A percentile compares a stretch with the other conserved stretches of the same genome.
Evolutionary conservation across 2,797 vertebrate species (phyloP).

Genomic region (Gallinago stenura): DNA sequence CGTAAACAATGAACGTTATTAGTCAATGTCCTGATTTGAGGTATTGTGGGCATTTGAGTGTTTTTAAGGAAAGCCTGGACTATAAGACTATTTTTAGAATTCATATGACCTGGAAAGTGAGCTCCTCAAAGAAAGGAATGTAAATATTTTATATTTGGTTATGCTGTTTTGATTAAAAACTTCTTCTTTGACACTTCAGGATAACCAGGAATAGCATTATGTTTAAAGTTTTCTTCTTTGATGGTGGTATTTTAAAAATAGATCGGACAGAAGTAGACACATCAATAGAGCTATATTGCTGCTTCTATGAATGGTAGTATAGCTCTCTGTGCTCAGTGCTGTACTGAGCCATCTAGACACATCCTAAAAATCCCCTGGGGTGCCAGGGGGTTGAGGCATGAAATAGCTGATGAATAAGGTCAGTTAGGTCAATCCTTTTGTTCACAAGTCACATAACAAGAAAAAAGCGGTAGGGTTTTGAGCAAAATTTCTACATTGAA

Average conservation of each 20-base stretch:
- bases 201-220: neutral
- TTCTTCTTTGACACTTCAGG: neutral
- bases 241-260: neutral
- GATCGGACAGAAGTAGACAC: neutral
- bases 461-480: neutral
- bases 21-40: too few species aligned
- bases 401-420: neutral
- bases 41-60: neutral
- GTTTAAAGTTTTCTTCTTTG: neutral
- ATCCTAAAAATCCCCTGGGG: neutral
- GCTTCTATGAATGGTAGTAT: neutral
- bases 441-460: neutral
- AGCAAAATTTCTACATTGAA: neutral
- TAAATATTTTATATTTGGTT: neutral
- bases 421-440: neutral
- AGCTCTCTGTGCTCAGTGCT: neutral
- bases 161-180: neutral
- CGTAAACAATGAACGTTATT: neutral
- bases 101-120: neutral
- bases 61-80: neutral
- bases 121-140: neutral
- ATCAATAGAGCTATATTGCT: neutral
- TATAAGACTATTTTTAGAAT: neutral
- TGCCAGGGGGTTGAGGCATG: neutral
- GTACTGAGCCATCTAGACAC: neutral